phyloP scores from a whole-genome alignment of 2,888 invertebrate species.

The Lucinisca nassula region DNA sequence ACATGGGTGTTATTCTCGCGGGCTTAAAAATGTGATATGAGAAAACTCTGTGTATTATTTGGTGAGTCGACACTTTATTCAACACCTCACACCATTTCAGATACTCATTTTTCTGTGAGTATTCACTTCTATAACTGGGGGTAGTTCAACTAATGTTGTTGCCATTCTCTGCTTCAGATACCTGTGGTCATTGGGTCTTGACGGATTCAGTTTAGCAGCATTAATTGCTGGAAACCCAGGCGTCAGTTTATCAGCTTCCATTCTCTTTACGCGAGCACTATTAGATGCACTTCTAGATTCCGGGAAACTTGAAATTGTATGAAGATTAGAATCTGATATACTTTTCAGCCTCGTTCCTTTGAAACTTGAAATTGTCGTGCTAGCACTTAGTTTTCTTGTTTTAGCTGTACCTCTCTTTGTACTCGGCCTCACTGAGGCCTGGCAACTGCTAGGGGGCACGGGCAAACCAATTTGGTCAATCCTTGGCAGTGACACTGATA shows the following conservation, averaged over 20 bases:
- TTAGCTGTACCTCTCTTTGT: no score
- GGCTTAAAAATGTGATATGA: no score
- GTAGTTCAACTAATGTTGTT: slow-evolving; percentile 52
- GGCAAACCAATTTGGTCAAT: not conserved
- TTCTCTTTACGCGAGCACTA: not conserved
- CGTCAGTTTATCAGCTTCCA: not conserved
- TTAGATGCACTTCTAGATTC: not conserved
- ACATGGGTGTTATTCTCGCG: no score
- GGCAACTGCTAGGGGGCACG: not conserved
- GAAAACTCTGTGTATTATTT: no score
- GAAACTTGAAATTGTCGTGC: not conserved
- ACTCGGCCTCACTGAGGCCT: not conserved
- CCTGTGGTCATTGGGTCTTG: slow-evolving; percentile 39
- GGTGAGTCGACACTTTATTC: no score
- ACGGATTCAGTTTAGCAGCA: not conserved
- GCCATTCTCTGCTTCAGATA: slow-evolving; percentile 60
- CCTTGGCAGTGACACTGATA: not conserved
- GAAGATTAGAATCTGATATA: slow-evolving; percentile 59
- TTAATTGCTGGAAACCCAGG: not conserved
- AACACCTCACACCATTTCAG: no score
- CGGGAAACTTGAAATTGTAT: slow-evolving; percentile 32
- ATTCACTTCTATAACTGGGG: slow-evolving; percentile 44
- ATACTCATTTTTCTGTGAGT: not conserved
- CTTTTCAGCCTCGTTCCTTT: slow-evolving; percentile 22
- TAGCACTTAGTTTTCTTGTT: not conserved